Conservation (phyloP, 2,113 vertebrate genomes). For the Seriola dumerili region DNA sequence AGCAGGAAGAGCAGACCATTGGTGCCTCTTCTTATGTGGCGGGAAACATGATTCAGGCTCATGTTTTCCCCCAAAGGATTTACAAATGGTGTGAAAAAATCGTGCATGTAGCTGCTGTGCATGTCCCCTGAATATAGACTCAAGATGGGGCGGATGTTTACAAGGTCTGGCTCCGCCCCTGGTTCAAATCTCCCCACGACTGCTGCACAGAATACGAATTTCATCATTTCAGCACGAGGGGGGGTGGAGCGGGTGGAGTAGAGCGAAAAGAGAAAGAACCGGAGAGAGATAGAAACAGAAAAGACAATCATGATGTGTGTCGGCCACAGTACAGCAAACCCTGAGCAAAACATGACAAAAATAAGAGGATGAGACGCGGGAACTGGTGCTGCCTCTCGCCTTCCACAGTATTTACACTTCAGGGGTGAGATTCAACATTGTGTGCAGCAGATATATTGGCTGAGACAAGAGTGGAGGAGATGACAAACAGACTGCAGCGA, state of each 20-base stretch:
- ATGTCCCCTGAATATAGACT: too few relatives aligned
- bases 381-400: constrained; percentile 22
- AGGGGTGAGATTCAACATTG: constrained; percentile 49
- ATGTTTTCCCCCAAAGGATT: too few relatives aligned
- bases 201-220: constrained; percentile 56
- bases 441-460: constrained; percentile 50
- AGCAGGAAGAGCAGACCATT: too few relatives aligned
- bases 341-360: constrained; percentile 32
- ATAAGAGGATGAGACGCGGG: constrained; percentile 26
- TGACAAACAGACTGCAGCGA: constrained; percentile 38
- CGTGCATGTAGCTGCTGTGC: too few relatives aligned
- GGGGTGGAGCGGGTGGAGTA: neutral
- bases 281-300: constrained; percentile 13
- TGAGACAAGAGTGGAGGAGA: constrained; percentile 38
- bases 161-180: too few relatives aligned
- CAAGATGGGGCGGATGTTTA: too few relatives aligned
- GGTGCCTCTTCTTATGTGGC: too few relatives aligned
- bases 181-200: constrained; percentile 51
- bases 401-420: constrained; percentile 52
- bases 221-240: constrained; percentile 9
- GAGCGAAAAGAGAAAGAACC: constrained; percentile 13
- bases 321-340: constrained; percentile 35
- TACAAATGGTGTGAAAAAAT: too few relatives aligned
- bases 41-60: too few relatives aligned
- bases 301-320: constrained; percentile 16